Evolutionary conservation across 2,113 vertebrate genomes (phyloP).

Genomic region (Epinephelus moara): DNA sequence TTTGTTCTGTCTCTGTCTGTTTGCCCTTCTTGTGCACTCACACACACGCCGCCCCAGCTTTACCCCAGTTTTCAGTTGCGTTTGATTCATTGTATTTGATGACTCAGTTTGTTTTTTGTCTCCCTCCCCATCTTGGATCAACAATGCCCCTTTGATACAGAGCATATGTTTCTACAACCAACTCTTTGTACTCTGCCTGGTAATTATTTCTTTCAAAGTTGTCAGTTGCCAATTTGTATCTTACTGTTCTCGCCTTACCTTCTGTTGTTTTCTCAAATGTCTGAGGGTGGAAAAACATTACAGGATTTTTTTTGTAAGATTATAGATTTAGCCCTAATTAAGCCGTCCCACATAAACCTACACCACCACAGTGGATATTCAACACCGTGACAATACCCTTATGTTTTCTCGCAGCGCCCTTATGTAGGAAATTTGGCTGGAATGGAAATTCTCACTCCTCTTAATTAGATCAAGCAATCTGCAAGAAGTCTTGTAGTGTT

Average conservation of each 20-base stretch:
- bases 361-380: slow-evolving; percentile 41
- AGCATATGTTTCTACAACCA: slow-evolving; percentile 64
- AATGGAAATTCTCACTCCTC: slow-evolving; percentile 59
- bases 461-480: slow-evolving; percentile 76
- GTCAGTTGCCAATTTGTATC: slow-evolving; percentile 60
- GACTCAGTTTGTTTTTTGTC: slow-evolving; percentile 1
- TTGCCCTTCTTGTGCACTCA: background rate
- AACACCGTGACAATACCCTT: slow-evolving; percentile 42
- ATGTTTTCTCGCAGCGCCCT: slow-evolving; percentile 40
- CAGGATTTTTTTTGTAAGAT: slow-evolving; percentile 30
- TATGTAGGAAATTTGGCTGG: slow-evolving; percentile 58
- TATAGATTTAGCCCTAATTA: slow-evolving; percentile 67
- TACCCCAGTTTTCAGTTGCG: background rate
- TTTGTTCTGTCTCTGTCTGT: background rate
- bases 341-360: slow-evolving; percentile 47
- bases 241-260: slow-evolving; percentile 62
- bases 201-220: slow-evolving; percentile 64
- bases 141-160: slow-evolving; percentile 51
- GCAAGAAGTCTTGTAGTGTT: slow-evolving; percentile 68
- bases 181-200: slow-evolving; percentile 45
- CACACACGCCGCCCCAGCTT: slow-evolving; percentile 13
- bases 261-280: slow-evolving; percentile 73
- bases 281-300: slow-evolving; percentile 44
- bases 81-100: slow-evolving; percentile 35
- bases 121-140: slow-evolving; percentile 25